Percentiles rank a stretch among this genome's conserved stretches.
Evolutionary conservation across 2,797 vertebrate genomes (phyloP).

Genomic region (Emydoidea blandingii): DNA sequence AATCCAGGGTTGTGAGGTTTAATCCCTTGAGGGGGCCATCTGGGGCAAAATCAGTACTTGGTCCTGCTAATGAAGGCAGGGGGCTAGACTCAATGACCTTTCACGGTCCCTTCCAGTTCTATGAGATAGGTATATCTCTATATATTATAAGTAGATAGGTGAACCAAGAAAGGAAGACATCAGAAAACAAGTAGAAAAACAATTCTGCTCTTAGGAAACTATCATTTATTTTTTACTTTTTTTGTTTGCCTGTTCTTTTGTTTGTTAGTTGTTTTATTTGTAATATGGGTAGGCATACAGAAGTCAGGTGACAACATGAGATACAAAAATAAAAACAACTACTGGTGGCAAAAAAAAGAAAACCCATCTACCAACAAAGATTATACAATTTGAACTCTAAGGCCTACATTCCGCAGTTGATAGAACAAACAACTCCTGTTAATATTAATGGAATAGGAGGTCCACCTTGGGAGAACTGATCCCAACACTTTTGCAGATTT

Average conservation of each 20-base stretch:
- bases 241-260: background rate
- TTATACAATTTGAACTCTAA: slow-evolving; percentile 15
- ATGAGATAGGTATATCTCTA: too few species aligned
- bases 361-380: background rate
- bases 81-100: too few species aligned
- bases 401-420: background rate
- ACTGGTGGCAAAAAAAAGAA: background rate
- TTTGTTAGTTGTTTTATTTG: background rate
- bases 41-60: too few species aligned
- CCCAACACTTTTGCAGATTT: background rate
- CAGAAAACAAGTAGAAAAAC: background rate
- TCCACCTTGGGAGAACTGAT: background rate
- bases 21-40: too few species aligned
- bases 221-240: background rate
- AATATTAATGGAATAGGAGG: background rate
- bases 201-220: background rate
- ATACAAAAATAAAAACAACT: background rate
- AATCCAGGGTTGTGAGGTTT: too few species aligned
- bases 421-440: background rate
- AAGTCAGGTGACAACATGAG: background rate
- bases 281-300: background rate
- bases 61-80: too few species aligned
- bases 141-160: background rate
- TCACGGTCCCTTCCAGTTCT: too few species aligned
- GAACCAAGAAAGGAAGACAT: background rate